phyloP scores from a whole-genome alignment of 2,888 invertebrate genomes.

The Terebella lapidaria region DNA sequence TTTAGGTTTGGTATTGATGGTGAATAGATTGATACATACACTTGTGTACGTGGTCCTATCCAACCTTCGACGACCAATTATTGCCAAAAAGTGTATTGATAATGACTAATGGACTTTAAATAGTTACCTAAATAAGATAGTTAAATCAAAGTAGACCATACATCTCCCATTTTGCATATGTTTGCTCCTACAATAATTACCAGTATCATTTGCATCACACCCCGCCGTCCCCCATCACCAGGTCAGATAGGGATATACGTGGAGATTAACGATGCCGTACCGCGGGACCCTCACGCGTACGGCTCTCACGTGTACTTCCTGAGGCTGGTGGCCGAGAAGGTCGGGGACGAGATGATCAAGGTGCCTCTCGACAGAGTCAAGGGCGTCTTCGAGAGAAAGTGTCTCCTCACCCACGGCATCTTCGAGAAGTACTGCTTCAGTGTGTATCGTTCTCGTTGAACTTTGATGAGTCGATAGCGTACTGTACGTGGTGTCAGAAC shows the following conservation, averaged over 20 bases:
- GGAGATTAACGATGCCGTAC: not conserved
- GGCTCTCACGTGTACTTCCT: conserved; percentile 2
- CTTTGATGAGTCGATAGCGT: too few species aligned
- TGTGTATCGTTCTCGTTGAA: not conserved
- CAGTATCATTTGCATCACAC: too few species aligned
- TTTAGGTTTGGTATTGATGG: too few species aligned
- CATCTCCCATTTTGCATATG: not conserved
- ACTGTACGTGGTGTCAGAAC: too few species aligned
- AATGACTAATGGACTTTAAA: too few species aligned
- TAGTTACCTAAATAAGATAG: too few species aligned
- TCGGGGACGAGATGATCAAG: not conserved
- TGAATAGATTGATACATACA: too few species aligned
- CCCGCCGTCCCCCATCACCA: too few species aligned
- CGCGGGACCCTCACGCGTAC: not conserved
- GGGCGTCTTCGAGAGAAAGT: not conserved
- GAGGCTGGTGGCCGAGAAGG: not conserved
- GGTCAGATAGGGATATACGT: not conserved
- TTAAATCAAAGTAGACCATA: too few species aligned
- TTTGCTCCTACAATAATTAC: not conserved
- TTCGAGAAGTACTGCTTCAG: not conserved
- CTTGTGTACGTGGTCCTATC: too few species aligned
- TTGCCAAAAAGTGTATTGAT: too few species aligned
- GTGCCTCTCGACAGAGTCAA: not conserved
- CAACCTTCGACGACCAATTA: too few species aligned
- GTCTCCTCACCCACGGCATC: not conserved